These are phyloP conservation scores for Salvelinus alpinus DNA, from an alignment of 2,113 vertebrate species.

Conservation along the genomic window DNA sequence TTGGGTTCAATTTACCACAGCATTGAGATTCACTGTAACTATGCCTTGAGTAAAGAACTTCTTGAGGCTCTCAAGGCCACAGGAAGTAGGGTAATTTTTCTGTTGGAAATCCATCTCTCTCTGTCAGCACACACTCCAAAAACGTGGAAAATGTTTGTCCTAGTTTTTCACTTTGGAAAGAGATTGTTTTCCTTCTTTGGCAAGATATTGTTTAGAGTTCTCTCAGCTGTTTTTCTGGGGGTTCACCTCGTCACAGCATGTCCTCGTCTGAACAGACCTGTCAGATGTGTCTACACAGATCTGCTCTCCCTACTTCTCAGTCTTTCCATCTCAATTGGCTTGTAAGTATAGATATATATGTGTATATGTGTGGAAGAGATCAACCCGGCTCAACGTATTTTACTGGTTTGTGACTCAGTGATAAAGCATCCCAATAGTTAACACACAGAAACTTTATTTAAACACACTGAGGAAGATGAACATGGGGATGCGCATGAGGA, in stretches of 20 bases:
- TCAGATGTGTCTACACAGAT: not conserved
- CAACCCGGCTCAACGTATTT: too few relatives aligned
- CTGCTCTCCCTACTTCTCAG: not conserved
- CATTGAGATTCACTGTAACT: not conserved
- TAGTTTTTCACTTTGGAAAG: too few relatives aligned
- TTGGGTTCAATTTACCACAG: slow-evolving; percentile 27
- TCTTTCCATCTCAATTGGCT: not conserved
- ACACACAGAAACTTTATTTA: not conserved
- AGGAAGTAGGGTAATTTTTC: not conserved
- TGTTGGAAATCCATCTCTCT: not conserved
- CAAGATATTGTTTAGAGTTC: not conserved
- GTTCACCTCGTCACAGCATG: not conserved
- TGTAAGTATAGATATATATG: not conserved
- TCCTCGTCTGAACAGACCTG: not conserved
- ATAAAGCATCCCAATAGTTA: not conserved
- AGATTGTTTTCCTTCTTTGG: not conserved
- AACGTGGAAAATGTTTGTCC: too few relatives aligned
- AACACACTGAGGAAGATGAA: too few relatives aligned
- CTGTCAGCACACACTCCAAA: too few relatives aligned
- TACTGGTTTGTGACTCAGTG: too few relatives aligned
- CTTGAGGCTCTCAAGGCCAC: not conserved
- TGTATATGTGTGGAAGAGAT: too few relatives aligned
- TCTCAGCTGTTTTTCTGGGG: not conserved
- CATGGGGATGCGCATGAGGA: too few relatives aligned
- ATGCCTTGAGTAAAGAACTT: not conserved